phyloP scores from a whole-genome alignment of 2,888 invertebrate genomes.

The Drosophila suboccidentalis region DNA sequence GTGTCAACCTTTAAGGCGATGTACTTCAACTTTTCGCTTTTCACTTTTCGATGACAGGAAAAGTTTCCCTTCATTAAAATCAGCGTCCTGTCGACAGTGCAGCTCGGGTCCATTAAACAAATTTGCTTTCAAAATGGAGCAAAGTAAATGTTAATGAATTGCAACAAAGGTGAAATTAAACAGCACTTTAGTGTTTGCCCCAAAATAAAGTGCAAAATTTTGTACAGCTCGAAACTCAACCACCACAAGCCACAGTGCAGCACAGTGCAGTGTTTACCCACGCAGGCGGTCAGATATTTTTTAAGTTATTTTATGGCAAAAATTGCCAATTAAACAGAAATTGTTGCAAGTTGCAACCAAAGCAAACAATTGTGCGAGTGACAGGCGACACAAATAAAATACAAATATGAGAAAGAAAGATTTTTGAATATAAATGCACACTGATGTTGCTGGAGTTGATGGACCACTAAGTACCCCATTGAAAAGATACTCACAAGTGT shows the following conservation, averaged over 20 bases:
- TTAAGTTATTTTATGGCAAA: slow-evolving; percentile 12
- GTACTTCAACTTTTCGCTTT: slow-evolving; percentile 25
- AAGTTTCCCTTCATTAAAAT: slow-evolving; percentile 70
- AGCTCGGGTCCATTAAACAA: slow-evolving; percentile 38
- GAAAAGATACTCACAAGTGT: no score
- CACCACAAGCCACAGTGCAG: slow-evolving; percentile 30
- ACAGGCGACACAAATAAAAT: slow-evolving; percentile 42
- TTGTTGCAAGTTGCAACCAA: slow-evolving; percentile 56
- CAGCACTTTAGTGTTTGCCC: slow-evolving; percentile 28
- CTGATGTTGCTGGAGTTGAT: not conserved
- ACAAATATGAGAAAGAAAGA: slow-evolving; percentile 29
- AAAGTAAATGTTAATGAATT: slow-evolving; percentile 66
- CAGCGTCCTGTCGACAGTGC: slow-evolving; percentile 17
- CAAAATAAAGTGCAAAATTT: slow-evolving; percentile 14
- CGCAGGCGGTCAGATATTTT: slow-evolving; percentile 9
- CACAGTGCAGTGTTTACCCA: slow-evolving; percentile 39
- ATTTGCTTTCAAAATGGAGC: slow-evolving; percentile 33
- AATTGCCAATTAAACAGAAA: slow-evolving; percentile 75
- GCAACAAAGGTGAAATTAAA: slow-evolving; percentile 35
- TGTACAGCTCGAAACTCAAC: not conserved
- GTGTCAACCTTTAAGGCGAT: slow-evolving; percentile 51
- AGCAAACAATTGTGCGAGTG: slow-evolving; percentile 40
- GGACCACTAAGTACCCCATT: not conserved
- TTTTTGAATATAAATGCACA: slow-evolving; percentile 13
- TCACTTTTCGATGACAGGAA: slow-evolving; percentile 37